These are phyloP conservation scores for Patella ulyssiponensis DNA, from an alignment of 2,888 invertebrate genomes.

Conservation along the genomic window DNA sequence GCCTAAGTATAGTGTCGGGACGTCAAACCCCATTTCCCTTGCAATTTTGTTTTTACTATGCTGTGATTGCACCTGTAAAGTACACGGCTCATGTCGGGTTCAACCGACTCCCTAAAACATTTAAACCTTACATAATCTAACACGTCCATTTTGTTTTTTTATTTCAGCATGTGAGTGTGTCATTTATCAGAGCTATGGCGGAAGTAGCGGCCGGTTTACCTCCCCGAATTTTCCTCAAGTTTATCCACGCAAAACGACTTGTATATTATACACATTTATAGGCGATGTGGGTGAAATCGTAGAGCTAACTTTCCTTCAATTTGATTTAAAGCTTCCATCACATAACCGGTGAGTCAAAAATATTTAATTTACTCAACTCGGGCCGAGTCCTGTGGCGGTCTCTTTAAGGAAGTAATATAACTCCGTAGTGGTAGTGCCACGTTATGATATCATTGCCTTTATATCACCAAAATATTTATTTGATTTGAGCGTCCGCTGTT, in stretches of 20 bases:
- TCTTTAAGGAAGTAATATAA: not conserved
- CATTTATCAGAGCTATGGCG: constrained; percentile 84
- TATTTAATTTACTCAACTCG: no score
- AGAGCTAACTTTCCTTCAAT: constrained; percentile 85
- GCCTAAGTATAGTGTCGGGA: no score
- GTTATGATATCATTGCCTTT: no score
- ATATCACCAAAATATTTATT: no score
- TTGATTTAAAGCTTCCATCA: constrained; percentile 79
- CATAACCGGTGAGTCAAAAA: constrained; percentile 36
- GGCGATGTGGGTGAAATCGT: constrained; percentile 86
- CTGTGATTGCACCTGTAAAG: no score
- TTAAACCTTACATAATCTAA: no score
- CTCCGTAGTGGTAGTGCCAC: no score
- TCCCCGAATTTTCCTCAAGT: constrained; percentile 87
- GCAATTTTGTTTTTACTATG: no score
- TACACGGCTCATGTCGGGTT: no score
- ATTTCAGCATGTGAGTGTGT: constrained; percentile 87
- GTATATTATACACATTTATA: constrained; percentile 87
- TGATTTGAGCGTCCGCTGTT: no score
- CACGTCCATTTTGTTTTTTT: not conserved
- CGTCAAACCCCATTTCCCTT: no score
- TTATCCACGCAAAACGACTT: constrained; percentile 83
- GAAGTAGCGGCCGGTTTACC: constrained; percentile 83
- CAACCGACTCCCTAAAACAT: no score
- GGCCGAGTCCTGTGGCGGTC: not conserved